Conservation (phyloP, 35 echinoderm and acorn worm species). For the Apostichopus parvimensis region DNA sequence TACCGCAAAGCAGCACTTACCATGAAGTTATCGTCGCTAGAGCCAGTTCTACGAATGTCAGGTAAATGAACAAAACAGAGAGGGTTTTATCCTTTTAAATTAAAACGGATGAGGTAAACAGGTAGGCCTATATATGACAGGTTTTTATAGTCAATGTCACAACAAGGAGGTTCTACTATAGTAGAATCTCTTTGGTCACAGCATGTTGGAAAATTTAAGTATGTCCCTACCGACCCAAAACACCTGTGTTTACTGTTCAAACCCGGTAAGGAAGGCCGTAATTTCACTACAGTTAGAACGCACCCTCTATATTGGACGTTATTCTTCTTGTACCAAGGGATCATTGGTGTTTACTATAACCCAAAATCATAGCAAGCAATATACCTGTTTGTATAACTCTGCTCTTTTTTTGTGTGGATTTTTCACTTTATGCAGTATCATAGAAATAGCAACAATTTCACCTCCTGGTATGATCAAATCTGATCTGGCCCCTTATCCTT, state of each 20-base stretch:
- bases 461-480: constrained; percentile 8
- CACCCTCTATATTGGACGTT: too few species aligned
- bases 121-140: too few species aligned
- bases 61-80: too few species aligned
- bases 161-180: not conserved
- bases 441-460: not conserved
- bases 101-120: too few species aligned
- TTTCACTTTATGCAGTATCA: not conserved
- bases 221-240: too few species aligned
- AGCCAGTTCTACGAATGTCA: too few species aligned
- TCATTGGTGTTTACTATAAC: not conserved
- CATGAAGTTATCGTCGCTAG: too few species aligned
- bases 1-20: too few species aligned
- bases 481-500: not conserved
- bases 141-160: not conserved
- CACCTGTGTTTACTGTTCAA: not conserved
- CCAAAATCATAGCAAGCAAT: not conserved
- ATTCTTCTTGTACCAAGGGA: not conserved
- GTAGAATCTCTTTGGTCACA: too few species aligned
- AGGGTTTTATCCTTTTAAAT: too few species aligned
- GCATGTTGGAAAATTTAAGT: too few species aligned
- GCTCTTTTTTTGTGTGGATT: not conserved
- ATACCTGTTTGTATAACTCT: not conserved
- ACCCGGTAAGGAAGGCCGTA: not conserved
- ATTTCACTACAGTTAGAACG: not conserved